Conservation (phyloP, 1,140 invertebrate species). For the Teleogryllus occipitalis region DNA sequence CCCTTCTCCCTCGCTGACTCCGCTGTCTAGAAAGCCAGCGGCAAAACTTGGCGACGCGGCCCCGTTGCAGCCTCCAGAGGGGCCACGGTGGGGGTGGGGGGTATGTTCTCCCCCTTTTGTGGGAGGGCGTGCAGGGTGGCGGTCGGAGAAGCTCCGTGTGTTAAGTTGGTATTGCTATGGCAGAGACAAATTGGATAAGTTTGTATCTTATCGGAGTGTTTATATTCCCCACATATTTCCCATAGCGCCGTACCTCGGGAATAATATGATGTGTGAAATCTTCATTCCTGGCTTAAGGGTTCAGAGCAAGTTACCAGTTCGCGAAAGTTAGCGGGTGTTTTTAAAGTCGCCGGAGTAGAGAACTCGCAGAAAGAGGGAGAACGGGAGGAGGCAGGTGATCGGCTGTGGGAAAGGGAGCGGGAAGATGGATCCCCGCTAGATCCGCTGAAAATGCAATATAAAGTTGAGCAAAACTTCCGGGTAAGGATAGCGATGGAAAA, state of each 20-base stretch:
- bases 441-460: background rate
- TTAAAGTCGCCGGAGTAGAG: background rate
- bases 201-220: background rate
- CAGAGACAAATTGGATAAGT: constrained; percentile 1
- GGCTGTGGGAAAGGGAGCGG: background rate
- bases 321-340: background rate
- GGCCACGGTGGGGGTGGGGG: too few species aligned
- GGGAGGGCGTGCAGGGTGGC: too few species aligned
- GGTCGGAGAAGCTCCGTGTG: too few species aligned
- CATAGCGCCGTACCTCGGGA: background rate
- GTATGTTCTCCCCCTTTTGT: too few species aligned
- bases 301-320: background rate
- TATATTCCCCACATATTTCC: background rate
- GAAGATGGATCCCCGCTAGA: background rate
- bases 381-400: background rate
- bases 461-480: background rate
- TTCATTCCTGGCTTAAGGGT: background rate
- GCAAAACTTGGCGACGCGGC: too few species aligned
- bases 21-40: too few species aligned
- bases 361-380: background rate
- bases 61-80: too few species aligned
- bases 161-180: background rate
- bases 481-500: background rate
- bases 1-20: too few species aligned
- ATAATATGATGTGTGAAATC: constrained; percentile 5